Conservation (phyloP, 2,888 invertebrate genomes). For the Smittia sp. region DNA sequence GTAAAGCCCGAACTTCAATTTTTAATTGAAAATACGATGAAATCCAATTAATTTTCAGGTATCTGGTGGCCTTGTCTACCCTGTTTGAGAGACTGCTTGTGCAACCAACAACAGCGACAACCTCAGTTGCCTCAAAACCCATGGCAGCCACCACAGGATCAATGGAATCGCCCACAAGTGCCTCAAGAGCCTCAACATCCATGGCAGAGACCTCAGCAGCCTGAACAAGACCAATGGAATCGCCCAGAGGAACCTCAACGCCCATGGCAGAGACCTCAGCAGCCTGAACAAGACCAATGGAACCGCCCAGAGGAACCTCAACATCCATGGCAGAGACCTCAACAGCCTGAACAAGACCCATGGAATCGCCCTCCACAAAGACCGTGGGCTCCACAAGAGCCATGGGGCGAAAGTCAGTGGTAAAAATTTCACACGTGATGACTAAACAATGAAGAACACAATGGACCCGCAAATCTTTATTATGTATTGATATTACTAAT, state of each 20-base stretch:
- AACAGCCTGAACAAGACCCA: background rate
- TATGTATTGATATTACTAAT: too few relatives aligned
- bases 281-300: too few relatives aligned
- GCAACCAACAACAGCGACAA: background rate
- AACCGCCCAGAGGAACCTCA: too few relatives aligned
- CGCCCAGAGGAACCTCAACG: background rate
- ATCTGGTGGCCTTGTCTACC: constrained; percentile 16
- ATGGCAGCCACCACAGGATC: background rate
- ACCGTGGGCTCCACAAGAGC: background rate
- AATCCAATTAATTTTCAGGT: background rate
- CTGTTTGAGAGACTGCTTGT: too few relatives aligned
- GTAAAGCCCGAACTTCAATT: too few relatives aligned
- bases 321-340: background rate
- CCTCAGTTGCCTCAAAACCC: background rate
- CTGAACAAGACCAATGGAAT: too few relatives aligned
- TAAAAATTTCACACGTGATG: too few relatives aligned
- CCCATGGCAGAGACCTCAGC: background rate
- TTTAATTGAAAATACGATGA: background rate
- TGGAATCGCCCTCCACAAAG: background rate
- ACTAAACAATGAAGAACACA: too few relatives aligned
- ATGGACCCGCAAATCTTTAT: too few relatives aligned
- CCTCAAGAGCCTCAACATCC: background rate
- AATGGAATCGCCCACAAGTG: background rate
- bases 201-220: too few relatives aligned
- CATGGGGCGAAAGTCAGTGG: background rate